These are phyloP conservation scores for Anolis carolinensis DNA, from an alignment of 2,113 vertebrate genomes.

Conservation along the genomic window DNA sequence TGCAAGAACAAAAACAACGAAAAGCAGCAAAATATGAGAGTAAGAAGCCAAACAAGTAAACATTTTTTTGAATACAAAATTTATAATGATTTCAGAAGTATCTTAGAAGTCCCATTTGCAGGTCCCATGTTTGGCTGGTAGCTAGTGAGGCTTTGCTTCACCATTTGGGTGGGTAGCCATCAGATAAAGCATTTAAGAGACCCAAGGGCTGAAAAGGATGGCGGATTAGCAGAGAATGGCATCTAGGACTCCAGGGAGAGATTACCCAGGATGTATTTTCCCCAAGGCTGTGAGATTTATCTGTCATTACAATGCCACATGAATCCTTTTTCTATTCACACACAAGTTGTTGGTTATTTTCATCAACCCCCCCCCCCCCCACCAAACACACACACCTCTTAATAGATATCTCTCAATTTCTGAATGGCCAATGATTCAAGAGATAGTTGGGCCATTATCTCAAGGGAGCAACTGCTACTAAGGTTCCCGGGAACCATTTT, in stretches of 20 bases:
- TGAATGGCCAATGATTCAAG: background rate
- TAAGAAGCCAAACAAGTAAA: background rate
- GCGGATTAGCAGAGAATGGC: constrained; percentile 66
- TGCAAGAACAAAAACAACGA: constrained; percentile 1
- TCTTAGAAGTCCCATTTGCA: constrained; percentile 65
- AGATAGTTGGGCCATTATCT: background rate
- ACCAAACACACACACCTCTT: no score
- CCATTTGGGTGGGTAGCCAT: constrained; percentile 44
- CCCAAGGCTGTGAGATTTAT: constrained; percentile 62
- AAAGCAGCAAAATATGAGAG: background rate
- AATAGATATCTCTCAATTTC: constrained; percentile 18
- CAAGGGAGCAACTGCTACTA: no score
- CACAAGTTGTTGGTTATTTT: constrained; percentile 49
- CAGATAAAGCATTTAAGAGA: constrained; percentile 46
- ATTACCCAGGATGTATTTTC: constrained; percentile 36
- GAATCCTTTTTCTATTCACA: constrained; percentile 55
- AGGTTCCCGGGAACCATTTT: background rate
- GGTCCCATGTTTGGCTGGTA: constrained; percentile 42
- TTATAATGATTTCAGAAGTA: constrained; percentile 60
- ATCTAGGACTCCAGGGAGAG: constrained; percentile 58
- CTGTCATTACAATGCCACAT: constrained; percentile 46
- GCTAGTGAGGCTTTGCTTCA: constrained; percentile 57
- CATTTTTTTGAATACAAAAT: constrained; percentile 50
- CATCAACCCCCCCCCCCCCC: constrained; percentile 17
- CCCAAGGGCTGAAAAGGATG: constrained; percentile 31